Evolutionary conservation across 37 sponge, comb jelly and placozoan species (phyloP).

Genomic region (Haliclona indistincta): DNA sequence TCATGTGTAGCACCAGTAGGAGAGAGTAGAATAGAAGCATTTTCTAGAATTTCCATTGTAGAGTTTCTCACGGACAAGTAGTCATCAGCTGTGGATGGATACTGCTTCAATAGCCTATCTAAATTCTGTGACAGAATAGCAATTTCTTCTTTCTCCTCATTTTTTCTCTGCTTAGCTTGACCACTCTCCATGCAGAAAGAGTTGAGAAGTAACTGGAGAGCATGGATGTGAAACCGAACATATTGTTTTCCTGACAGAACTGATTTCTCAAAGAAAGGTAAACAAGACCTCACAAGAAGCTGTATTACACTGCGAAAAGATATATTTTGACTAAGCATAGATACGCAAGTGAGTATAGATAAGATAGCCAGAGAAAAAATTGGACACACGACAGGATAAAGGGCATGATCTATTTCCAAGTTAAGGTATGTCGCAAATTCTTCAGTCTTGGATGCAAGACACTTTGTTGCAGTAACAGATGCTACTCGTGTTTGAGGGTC

Average conservation of each 20-base stretch:
- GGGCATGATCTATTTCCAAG: constrained; percentile 4
- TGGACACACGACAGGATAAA: constrained; percentile 21
- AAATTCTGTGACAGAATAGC: constrained; percentile 2
- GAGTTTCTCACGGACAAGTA: background rate
- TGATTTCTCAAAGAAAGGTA: constrained; percentile 13
- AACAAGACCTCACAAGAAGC: background rate
- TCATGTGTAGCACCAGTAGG: background rate
- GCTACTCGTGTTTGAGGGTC: constrained; percentile 20
- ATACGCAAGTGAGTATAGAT: constrained; percentile 4
- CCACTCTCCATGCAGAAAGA: constrained; percentile 11
- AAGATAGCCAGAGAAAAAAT: constrained; percentile 13
- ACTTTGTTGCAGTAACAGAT: background rate
- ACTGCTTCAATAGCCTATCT: background rate
- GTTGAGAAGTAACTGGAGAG: constrained; percentile 8
- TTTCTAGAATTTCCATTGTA: constrained; percentile 7
- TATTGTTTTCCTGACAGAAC: background rate
- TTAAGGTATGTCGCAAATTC: constrained; percentile 15
- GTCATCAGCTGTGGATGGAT: constrained; percentile 1
- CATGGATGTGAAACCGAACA: constrained; percentile 9
- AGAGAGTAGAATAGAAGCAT: constrained; percentile 21
- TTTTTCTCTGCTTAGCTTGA: background rate
- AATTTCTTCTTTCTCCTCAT: constrained; percentile 12
- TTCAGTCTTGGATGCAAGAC: background rate
- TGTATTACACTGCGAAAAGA: constrained; percentile 9
- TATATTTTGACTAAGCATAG: constrained; percentile 2